Conservation (phyloP, 1,140 invertebrate species). For the Apis florea region DNA sequence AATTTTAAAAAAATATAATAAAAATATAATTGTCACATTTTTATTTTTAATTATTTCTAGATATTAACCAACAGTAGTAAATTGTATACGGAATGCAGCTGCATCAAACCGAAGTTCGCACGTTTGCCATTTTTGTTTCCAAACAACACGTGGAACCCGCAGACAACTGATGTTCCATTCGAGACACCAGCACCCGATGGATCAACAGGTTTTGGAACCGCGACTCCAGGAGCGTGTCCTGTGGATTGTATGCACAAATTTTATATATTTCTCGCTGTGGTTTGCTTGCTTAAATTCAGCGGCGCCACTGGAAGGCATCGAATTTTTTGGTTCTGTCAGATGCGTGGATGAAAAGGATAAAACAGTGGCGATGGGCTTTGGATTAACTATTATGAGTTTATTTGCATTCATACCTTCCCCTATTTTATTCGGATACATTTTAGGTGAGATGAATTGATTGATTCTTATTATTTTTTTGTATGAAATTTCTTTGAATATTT, state of each 20-base stretch:
- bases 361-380: slow-evolving; percentile 86
- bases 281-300: slow-evolving; percentile 85
- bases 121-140: slow-evolving; percentile 55
- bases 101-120: slow-evolving; percentile 71
- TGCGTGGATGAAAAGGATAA: slow-evolving; percentile 88
- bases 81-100: slow-evolving; percentile 82
- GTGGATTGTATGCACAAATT: slow-evolving; percentile 85
- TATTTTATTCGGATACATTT: slow-evolving; percentile 86
- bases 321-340: slow-evolving; percentile 86
- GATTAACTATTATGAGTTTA: slow-evolving; percentile 84
- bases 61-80: slow-evolving; percentile 63
- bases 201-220: slow-evolving; percentile 74
- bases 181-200: slow-evolving; percentile 39
- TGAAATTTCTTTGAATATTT: neutral
- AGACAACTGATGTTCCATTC: slow-evolving; percentile 50
- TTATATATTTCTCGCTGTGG: slow-evolving; percentile 84
- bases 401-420: slow-evolving; percentile 87
- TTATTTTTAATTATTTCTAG: slow-evolving; percentile 12
- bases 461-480: neutral
- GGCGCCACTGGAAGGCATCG: slow-evolving; percentile 85
- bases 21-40: neutral
- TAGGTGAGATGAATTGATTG: slow-evolving; percentile 80
- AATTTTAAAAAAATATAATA: neutral
- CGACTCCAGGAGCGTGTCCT: slow-evolving; percentile 83
- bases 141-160: slow-evolving; percentile 39